Base-by-base conservation (phyloP, 2,113 vertebrate genomes). In the Gila orcuttii region DNA sequence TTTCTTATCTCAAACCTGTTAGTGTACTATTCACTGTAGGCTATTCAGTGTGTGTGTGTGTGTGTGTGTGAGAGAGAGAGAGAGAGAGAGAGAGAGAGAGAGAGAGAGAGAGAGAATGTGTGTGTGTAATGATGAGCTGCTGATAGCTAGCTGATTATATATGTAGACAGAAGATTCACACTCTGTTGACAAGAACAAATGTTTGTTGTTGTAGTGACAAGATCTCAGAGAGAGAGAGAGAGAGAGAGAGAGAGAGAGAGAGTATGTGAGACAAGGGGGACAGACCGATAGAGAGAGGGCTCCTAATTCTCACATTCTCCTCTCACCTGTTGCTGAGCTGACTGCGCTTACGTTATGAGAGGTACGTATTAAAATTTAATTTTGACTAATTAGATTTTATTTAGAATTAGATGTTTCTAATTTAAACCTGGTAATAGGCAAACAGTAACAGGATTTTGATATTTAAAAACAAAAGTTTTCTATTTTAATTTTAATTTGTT, bases 211-310 rank as follows among this genome's bases (percentile, higher is more conserved):
- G 25, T 74, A 60, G 28, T 74, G 79, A 85, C 50, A 57, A 28
- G 84, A 86, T 79, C 77, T 73, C 33, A 60, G 33, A 23, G 52
- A 76, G 83, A 50, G 83, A 78, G 71, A 74, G 62, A 66, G 59
- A n/a, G 8, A n/a, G 25, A 66, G 21, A 45, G 71, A 73, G 36
- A 76, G 69, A 74, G n/a, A 59, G 50, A 77, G 33, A 36, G 77
- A 79, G 2, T 31, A 50, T 50, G 47, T 50, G 62, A 68, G n/a
- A 64, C n/a, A 0, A 62, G 57, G 57, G 57, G 23, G 21, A 59
- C 21, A 59, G 8, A 23, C 57, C 1, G 10, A 64, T 3, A 45
- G 69, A 45, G 36, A 75, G 69, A 62, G 19, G 19, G 7, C 80
- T 75, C 74, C 73, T 73, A 31, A 83, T 45, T 81, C 62, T n/a